phyloP scores from a whole-genome alignment of 2,888 invertebrate genomes.

The Plagodis pulveraria region DNA sequence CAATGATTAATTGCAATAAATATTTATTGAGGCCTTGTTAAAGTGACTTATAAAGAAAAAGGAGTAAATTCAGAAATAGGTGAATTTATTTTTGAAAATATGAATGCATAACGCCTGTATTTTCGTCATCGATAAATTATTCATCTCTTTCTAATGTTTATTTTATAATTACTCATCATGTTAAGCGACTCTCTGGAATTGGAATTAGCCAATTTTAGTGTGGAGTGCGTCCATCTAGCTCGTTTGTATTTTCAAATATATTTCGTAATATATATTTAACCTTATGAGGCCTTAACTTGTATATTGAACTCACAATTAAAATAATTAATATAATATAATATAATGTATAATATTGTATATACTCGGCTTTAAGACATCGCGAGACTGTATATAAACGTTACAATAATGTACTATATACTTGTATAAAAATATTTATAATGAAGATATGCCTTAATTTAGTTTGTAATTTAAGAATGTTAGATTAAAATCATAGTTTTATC shows the following conservation, averaged over 20 bases:
- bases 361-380: constrained; percentile 76
- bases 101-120: background rate
- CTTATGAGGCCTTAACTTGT: constrained; percentile 44
- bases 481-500: constrained; percentile 52
- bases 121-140: too few relatives aligned
- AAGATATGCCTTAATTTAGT: constrained; percentile 73
- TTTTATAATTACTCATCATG: background rate
- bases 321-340: constrained; percentile 56
- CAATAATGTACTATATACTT: constrained; percentile 70
- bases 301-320: constrained; percentile 49
- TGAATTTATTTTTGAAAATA: constrained; percentile 20
- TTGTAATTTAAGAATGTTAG: constrained; percentile 56
- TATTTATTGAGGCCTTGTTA: constrained; percentile 45
- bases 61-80: constrained; percentile 26
- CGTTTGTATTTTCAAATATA: constrained; percentile 31
- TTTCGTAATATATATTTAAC: constrained; percentile 26
- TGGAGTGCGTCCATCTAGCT: constrained; percentile 47
- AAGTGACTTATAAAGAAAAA: constrained; percentile 18
- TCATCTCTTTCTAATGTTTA: background rate
- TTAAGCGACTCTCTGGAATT: constrained; percentile 60
- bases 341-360: constrained; percentile 65
- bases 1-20: constrained; percentile 32
- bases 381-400: constrained; percentile 78
- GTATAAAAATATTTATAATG: constrained; percentile 78
- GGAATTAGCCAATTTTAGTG: constrained; percentile 64